Evolutionary conservation across 2,888 invertebrate genomes (phyloP).

Genomic region (Drosophila siamana): DNA sequence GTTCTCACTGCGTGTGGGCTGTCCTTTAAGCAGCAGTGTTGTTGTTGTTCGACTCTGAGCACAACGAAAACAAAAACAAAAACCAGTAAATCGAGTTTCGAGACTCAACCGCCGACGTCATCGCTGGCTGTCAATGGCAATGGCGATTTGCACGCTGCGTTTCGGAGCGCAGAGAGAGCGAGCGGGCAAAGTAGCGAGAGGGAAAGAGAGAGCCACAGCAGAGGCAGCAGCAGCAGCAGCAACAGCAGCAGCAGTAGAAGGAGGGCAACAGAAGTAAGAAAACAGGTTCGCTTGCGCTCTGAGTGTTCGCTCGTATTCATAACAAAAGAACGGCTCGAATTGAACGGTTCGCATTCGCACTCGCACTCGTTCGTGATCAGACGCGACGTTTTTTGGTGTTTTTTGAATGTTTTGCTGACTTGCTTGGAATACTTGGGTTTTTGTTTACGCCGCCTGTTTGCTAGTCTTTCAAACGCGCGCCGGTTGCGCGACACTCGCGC

Average conservation of each 20-base stretch:
- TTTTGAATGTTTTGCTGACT: conserved; percentile 55
- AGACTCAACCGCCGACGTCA: conserved; percentile 57
- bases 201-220: conserved; percentile 29
- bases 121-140: conserved; percentile 66
- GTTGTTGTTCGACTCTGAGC: conserved; percentile 31
- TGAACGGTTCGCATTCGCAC: conserved; percentile 83
- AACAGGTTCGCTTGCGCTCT: conserved; percentile 82
- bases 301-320: conserved; percentile 79
- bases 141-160: conserved; percentile 64
- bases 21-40: conserved; percentile 60
- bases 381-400: conserved; percentile 51
- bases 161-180: conserved; percentile 35
- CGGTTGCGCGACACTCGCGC: conserved; percentile 55
- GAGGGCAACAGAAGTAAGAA: conserved; percentile 70
- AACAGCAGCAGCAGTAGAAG: conserved; percentile 17
- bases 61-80: conserved; percentile 49
- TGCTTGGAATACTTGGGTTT: conserved; percentile 43
- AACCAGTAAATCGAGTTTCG: conserved; percentile 71
- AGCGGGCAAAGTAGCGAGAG: conserved; percentile 18
- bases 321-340: conserved; percentile 85
- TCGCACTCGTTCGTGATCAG: conserved; percentile 45
- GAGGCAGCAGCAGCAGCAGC: conserved; percentile 23
- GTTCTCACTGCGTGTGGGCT: conserved; percentile 74
- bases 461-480: conserved; percentile 42
- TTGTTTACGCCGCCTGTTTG: conserved; percentile 40